Percentiles rank a stretch among this genome's conserved stretches.
phyloP scores from a whole-genome alignment of 2,113 vertebrate genomes.

The Camarhynchus parvulus region DNA sequence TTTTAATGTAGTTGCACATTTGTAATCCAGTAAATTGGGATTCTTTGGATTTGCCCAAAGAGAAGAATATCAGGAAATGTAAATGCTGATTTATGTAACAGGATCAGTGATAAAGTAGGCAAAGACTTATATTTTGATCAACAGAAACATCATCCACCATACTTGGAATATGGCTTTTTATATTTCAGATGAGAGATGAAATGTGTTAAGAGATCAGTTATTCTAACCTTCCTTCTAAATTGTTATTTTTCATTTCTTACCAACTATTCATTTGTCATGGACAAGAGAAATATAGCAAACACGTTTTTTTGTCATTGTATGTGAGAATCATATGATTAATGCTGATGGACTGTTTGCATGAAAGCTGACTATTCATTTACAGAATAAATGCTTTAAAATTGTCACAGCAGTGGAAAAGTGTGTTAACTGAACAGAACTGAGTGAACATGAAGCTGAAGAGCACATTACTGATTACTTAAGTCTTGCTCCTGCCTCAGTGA shows the following conservation, averaged over 20 bases:
- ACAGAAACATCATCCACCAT: not conserved
- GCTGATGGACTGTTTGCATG: slow-evolving; percentile 40
- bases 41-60: not conserved
- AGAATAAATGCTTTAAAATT: slow-evolving; percentile 46
- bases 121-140: not conserved
- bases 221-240: not conserved
- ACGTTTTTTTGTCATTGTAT: not conserved
- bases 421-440: slow-evolving; percentile 10
- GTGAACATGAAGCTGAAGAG: not conserved
- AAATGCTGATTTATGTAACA: slow-evolving; percentile 6
- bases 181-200: not conserved
- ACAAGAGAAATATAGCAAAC: not conserved
- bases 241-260: not conserved
- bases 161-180: not conserved
- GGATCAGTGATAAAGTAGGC: not conserved
- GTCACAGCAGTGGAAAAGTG: not conserved
- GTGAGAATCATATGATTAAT: slow-evolving; percentile 28
- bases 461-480: not conserved
- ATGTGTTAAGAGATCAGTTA: not conserved
- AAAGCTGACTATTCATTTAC: slow-evolving; percentile 31
- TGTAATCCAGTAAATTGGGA: not conserved
- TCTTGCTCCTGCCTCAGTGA: not conserved
- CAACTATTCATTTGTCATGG: not conserved
- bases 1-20: not conserved
- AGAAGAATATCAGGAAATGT: not conserved